Base-by-base conservation (phyloP, 2,113 vertebrate species). In the Chlorodrepanis virens region DNA sequence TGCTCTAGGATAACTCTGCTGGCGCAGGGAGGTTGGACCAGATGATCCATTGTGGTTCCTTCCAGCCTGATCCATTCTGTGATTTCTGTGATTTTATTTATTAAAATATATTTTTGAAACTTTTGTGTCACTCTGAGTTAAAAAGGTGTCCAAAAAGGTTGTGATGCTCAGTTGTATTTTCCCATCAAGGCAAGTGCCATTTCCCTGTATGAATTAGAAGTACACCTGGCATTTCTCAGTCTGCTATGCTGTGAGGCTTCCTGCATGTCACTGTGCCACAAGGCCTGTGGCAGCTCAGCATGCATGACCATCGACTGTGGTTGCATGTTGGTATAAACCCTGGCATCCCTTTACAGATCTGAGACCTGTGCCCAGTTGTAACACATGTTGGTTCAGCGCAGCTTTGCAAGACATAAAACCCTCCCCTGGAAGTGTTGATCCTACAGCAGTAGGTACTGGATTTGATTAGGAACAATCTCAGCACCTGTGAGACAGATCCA, bases 261-360 rank as follows among this genome's bases (percentile, higher is more conserved):
- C 57, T 65, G 47, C 40, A 60, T 57, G 23, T 81, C 35, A 7
- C 29, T 3, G 1, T 86, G 83, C 65, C 52, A 53, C 50, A 33
- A 37, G n/a, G 40, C 23, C 11, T n/a, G 25, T 29, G 42, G 60
- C 65, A 82, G 39, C 52, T 85, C 81, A 53, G 17, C 28, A 1
- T 49, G 28, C 4, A 0, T 25, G 40, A 54, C 21, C 54, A 17
- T 27, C 2, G 0, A 4, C 35, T 69, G 28, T 9, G 4, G 33
- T 4, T 76, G 35, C 39, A 17, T 23, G 9, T 40, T 71, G 54
- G 9, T 31, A 10, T 28, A 40, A 85, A 49, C n/a, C 31, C 33
- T 44, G 56, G 39, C 52, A 44, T 42, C 42, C 17, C 3, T 39
- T 24, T 25, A 39, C 50, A 57, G 45, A 50, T n/a, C 45, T 37